Conservation (phyloP, 2,797 vertebrate genomes). For the Lateolabrax maculatus region DNA sequence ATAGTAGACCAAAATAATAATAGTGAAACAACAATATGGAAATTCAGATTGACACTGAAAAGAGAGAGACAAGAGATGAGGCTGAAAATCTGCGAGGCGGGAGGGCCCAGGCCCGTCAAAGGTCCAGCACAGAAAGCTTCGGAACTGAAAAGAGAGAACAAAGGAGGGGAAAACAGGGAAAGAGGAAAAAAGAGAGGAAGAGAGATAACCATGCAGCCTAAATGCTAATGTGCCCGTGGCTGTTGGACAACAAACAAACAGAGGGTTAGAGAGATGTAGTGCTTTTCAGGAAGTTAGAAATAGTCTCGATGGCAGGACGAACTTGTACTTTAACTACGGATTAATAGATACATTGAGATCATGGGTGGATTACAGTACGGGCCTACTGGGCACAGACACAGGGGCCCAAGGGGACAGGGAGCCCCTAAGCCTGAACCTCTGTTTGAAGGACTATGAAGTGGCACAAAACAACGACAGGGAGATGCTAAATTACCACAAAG, state of each 20-base stretch:
- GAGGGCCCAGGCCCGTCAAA: too few species aligned
- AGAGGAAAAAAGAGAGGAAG: background rate
- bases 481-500: too few species aligned
- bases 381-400: background rate
- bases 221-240: background rate
- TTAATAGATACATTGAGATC: background rate
- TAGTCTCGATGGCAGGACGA: background rate
- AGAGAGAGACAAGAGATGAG: background rate
- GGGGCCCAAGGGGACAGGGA: background rate
- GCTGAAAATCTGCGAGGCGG: background rate
- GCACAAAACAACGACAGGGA: too few species aligned
- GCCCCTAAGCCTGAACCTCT: background rate
- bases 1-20: background rate
- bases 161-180: background rate
- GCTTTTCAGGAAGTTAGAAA: background rate
- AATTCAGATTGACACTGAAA: background rate
- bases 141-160: background rate
- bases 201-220: background rate
- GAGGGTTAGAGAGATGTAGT: background rate
- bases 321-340: background rate
- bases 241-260: background rate
- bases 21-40: background rate
- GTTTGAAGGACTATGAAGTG: background rate
- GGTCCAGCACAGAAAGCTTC: too few species aligned
- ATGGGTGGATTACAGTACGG: background rate